Conservation (phyloP, 2,888 invertebrate species). For the Abrostola triplasia region DNA sequence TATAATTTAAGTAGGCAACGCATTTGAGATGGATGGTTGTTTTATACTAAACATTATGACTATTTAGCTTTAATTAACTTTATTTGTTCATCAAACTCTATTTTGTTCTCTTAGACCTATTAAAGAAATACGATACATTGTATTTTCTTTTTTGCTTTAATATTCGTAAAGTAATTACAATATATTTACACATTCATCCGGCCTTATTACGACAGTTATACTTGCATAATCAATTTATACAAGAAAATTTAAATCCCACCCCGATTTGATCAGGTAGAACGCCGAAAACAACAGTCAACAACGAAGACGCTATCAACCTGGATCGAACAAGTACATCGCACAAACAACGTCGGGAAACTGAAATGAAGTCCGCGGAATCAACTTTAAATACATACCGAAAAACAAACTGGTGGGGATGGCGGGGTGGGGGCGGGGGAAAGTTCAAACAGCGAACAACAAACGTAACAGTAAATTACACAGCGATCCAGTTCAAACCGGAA, state of each 20-base stretch:
- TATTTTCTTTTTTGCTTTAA: too few species aligned
- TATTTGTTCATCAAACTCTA: too few species aligned
- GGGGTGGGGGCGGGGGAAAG: slow-evolving; percentile 31
- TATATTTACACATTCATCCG: too few species aligned
- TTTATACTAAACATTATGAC: too few species aligned
- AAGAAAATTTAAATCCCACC: slow-evolving; percentile 17
- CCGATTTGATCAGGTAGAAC: slow-evolving; percentile 15
- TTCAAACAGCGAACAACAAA: slow-evolving; percentile 74
- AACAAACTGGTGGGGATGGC: slow-evolving; percentile 67
- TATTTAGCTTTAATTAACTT: too few species aligned
- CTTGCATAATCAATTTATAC: not conserved
- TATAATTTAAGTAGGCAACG: too few species aligned
- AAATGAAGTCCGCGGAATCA: slow-evolving; percentile 60
- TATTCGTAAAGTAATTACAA: too few species aligned
- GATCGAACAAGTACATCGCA: slow-evolving; percentile 44
- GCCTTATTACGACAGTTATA: not conserved
- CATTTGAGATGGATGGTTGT: too few species aligned
- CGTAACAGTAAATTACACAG: slow-evolving; percentile 81
- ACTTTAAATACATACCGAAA: slow-evolving; percentile 70
- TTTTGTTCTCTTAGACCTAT: not conserved
- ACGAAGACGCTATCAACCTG: slow-evolving; percentile 44
- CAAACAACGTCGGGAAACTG: slow-evolving; percentile 52
- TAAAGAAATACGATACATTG: not conserved
- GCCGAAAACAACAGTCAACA: slow-evolving; percentile 32
- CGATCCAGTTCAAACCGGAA: slow-evolving; percentile 71